Percentiles rank a stretch among this genome's conserved stretches.
Conservation (phyloP, 2,888 invertebrate species). For the Parnassius mnemosyne region DNA sequence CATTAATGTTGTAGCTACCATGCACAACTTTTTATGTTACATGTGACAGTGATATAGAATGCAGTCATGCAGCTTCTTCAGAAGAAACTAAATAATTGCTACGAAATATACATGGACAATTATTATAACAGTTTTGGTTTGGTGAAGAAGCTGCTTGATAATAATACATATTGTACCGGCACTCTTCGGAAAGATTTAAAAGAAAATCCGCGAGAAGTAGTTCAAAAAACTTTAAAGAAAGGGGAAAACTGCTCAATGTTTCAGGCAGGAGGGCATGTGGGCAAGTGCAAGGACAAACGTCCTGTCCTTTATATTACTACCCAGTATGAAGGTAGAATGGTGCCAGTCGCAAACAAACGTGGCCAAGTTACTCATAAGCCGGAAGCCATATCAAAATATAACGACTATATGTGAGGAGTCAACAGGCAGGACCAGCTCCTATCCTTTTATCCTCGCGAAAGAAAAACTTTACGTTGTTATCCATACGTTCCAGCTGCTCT, state of each 20-base stretch:
- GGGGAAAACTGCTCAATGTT: neutral
- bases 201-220: neutral
- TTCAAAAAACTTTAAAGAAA: neutral
- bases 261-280: neutral
- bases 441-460: neutral
- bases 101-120: constrained; percentile 2
- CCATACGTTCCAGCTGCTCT: neutral
- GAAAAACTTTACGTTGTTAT: neutral
- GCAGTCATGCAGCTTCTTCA: neutral
- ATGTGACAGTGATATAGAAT: too few species aligned
- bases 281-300: neutral
- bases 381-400: constrained; percentile 30
- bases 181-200: neutral
- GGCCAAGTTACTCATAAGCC: constrained; percentile 30
- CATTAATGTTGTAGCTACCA: too few species aligned
- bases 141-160: neutral
- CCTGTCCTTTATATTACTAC: constrained; percentile 31
- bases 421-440: constrained; percentile 30
- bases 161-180: neutral
- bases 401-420: constrained; percentile 32
- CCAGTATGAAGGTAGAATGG: constrained; percentile 29
- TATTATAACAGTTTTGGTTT: neutral
- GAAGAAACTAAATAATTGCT: neutral
- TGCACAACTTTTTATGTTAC: too few species aligned
- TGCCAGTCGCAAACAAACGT: too few species aligned